phyloP scores from a whole-genome alignment of 2,797 vertebrate genomes.

The Labroides dimidiatus region DNA sequence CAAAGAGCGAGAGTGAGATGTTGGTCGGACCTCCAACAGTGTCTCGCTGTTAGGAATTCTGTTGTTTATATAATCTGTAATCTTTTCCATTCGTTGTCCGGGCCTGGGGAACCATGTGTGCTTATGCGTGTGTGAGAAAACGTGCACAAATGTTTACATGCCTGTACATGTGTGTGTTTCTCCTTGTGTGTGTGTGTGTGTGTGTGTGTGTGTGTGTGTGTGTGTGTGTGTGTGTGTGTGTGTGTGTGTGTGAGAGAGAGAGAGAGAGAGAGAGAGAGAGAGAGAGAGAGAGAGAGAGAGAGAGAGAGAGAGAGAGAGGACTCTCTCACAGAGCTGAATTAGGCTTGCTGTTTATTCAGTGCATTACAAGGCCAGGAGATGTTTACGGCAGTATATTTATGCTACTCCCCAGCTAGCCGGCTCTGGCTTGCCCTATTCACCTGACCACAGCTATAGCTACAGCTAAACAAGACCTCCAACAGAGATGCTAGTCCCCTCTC shows the following conservation, averaged over 20 bases:
- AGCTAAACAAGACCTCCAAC: constrained; percentile 90
- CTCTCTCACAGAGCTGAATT: constrained; percentile 64
- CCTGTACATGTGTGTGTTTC: constrained; percentile 64
- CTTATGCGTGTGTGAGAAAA: constrained; percentile 29
- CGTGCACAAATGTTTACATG: constrained; percentile 64
- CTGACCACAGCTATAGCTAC: constrained; percentile 74
- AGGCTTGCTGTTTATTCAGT: constrained; percentile 86
- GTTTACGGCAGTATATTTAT: constrained; percentile 90
- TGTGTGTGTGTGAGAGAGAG: too few species aligned
- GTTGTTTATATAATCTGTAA: constrained; percentile 91
- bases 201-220: constrained; percentile 29
- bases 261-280: too few species aligned
- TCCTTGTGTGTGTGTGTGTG: constrained; percentile 36
- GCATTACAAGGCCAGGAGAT: constrained; percentile 86
- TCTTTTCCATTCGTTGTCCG: constrained; percentile 88
- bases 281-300: too few species aligned
- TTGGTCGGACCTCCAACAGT: constrained; percentile 85
- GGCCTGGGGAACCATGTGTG: constrained; percentile 74
- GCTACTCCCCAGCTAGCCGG: constrained; percentile 84
- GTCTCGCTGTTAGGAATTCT: constrained; percentile 88
- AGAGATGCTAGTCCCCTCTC: constrained; percentile 70
- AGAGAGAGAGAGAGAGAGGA: too few species aligned
- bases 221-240: too few species aligned
- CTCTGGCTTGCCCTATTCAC: constrained; percentile 71
- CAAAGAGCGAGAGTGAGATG: constrained; percentile 47